Evolutionary conservation across 2,888 invertebrate genomes (phyloP), one percentile per base, ranked within the genome.

Genomic region (Volucella inanis): DNA sequence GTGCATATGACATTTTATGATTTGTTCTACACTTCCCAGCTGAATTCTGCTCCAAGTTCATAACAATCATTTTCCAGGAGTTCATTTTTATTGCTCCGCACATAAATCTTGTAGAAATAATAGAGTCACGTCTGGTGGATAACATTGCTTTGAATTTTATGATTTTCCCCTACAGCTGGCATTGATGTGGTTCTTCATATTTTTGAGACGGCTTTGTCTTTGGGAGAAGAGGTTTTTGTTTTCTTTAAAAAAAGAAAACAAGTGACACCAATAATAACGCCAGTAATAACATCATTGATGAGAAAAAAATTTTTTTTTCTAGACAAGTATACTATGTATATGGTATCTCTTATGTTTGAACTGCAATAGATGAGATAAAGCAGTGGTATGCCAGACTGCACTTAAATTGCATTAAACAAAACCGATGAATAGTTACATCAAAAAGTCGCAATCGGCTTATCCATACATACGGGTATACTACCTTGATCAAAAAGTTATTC

Each of bases 101-200:
- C 62, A 67, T 81, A 81, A 81, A 85, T 81, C 41, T 38, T 68
- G 22, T 8, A 38, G 55, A 76, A 82, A 81, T 85, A 85, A 85
- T 85, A 81, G 85, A 85, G 85, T 85, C 85, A 85, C 85, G 85
- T 85, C 85, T 85, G 85, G 67, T 68, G 81, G 72, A 81, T 85
- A 85, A 81, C 31, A 71, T 81, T 80, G 72, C 76, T 85, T 81
- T 85, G 81, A 81, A 85, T 81, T 80, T 85, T 81, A 81, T 84
- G 70, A 84, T 75, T 72, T 31, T 61, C 52, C 52, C 22, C 64
- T 43, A 43, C 31, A 65, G 52, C 55, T 47, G 59, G 41, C n/a
- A 38, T 50, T 22, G 47, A 8, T 14, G 12, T 47, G 14, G 18
- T 39, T 2, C 41, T 65, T 22, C 8, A 12, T 55, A 11, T 15